phyloP scores from a whole-genome alignment of 2,113 vertebrate genomes.

The Leptodactylus fuscus region DNA sequence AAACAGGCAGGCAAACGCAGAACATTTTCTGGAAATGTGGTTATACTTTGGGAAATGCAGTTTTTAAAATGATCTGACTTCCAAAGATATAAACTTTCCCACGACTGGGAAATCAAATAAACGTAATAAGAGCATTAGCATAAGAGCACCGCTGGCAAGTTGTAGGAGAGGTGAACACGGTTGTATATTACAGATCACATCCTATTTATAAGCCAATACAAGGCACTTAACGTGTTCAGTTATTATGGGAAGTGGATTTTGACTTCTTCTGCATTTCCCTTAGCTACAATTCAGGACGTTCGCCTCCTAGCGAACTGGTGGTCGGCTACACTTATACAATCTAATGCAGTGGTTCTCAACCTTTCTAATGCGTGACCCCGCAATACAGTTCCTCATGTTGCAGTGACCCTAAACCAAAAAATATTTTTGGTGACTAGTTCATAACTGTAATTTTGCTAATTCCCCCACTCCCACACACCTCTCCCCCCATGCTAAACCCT shows the following conservation, averaged over 20 bases:
- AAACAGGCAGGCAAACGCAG: neutral
- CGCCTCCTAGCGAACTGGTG: too few species aligned
- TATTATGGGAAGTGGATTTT: neutral
- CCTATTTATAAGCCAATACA: neutral
- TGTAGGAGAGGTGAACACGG: neutral
- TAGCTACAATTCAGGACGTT: too few species aligned
- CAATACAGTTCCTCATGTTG: too few species aligned
- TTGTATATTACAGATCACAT: neutral
- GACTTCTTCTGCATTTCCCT: too few species aligned
- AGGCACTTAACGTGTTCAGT: neutral
- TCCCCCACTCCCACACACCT: too few species aligned
- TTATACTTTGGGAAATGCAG: conserved; percentile 9
- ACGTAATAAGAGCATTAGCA: neutral
- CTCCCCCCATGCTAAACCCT: too few species aligned
- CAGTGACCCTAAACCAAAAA: too few species aligned
- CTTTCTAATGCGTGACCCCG: too few species aligned
- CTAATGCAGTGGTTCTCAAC: too few species aligned
- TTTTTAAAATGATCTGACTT: neutral
- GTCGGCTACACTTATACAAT: too few species aligned
- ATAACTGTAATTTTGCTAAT: too few species aligned
- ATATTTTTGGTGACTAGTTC: too few species aligned
- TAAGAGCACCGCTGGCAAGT: neutral
- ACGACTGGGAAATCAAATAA: conserved; percentile 1
- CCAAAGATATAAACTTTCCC: conserved; percentile 42
- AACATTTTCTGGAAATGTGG: conserved; percentile 43